Base-by-base conservation (phyloP, 1,140 invertebrate genomes). In the Hestina assimilis region DNA sequence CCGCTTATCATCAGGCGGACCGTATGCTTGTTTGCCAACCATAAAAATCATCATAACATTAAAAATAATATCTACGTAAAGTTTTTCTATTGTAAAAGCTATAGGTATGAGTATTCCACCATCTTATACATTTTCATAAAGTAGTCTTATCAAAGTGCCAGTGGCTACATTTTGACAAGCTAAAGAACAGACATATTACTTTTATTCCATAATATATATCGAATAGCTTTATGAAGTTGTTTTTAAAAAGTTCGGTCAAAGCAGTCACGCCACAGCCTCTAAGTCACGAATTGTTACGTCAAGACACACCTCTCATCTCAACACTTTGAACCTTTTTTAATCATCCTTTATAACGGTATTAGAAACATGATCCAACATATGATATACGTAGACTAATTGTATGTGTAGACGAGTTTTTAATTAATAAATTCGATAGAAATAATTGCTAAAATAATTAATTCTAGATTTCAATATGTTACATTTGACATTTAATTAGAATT, bases 201-300 rank as follows among this genome's bases (percentile, higher is more conserved):
- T n/a, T n/a, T n/a, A n/a, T n/a, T n/a, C n/a, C n/a, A n/a, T n/a
- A n/a, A n/a, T n/a, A n/a, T n/a, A n/a, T n/a, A n/a, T n/a, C n/a
- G n/a, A 28, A 28, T 28, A 28, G 8, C 24, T 41, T 26, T 33
- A 46, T 43, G 15, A 24, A 40, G 48, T 45, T 21, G 26, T 58
- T 33, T 38, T 55, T 42, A 47, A 53, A 67, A 73, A 72, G 65
- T 79, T 56, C 68, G 81, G 81, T 83, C 80, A 83, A 66, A 62
- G 60, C 56, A 75, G 70, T 83, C 80, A 83, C 80, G 79, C 59
- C 55, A 42, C 35, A 48, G 53, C 42, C 65, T 56, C 50, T 28
- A 41, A 72, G 78, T 83, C 80, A 83, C 80, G 80, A 81, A 58
- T 58, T 52, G 50, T 83, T 70, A 79, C 80, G 78, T 81, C 72